Percentiles rank a stretch among this genome's conserved stretches.
Conservation (phyloP, 2,888 invertebrate species). For the Boloria selene region DNA sequence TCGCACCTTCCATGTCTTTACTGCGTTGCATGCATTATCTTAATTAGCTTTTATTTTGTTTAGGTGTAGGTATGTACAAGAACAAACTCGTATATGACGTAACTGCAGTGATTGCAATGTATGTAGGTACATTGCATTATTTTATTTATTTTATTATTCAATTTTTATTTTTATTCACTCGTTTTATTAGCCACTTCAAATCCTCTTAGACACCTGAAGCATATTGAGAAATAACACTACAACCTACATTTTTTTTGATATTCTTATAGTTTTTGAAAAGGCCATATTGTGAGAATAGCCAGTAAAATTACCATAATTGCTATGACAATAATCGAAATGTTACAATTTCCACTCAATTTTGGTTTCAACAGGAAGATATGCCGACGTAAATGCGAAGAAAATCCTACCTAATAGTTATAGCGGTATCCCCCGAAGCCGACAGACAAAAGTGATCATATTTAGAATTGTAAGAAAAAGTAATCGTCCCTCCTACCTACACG, state of each 20-base stretch:
- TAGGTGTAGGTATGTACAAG: neutral
- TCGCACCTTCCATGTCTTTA: conserved; percentile 50
- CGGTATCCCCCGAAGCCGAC: conserved; percentile 17
- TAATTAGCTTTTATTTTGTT: conserved; percentile 61
- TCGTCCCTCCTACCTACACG: too few species aligned
- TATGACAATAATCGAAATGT: conserved; percentile 52
- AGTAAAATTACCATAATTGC: conserved; percentile 71
- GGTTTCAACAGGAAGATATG: conserved; percentile 49
- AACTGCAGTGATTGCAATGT: neutral
- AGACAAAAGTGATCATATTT: neutral
- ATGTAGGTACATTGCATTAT: neutral
- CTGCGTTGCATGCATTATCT: conserved; percentile 60
- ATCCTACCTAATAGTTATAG: conserved; percentile 52
- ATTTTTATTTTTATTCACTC: neutral
- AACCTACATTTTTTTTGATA: neutral
- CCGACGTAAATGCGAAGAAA: conserved; percentile 51
- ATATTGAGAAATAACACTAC: neutral
- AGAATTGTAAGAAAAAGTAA: too few species aligned
- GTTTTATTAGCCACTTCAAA: too few species aligned
- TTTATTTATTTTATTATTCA: neutral
- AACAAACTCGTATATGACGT: conserved; percentile 2
- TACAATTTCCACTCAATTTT: conserved; percentile 50
- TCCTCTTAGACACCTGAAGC: too few species aligned
- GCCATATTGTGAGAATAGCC: conserved; percentile 39
- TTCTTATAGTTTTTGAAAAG: conserved; percentile 2